These are phyloP conservation scores for Rallus limicola DNA, from an alignment of 2,113 vertebrate species.

Conservation along the genomic window DNA sequence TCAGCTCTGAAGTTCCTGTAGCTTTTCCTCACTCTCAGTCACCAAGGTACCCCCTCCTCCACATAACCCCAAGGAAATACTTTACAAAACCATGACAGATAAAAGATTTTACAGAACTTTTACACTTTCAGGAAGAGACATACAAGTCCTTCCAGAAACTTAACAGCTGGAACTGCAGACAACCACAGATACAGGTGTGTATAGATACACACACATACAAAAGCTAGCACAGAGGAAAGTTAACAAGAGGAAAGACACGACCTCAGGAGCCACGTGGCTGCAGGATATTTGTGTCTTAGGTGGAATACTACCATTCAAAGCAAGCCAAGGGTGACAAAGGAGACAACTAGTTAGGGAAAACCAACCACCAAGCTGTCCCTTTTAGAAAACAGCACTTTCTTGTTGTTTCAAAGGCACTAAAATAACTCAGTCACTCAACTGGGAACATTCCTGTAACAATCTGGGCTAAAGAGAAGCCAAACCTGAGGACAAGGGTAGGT, in stretches of 20 bases:
- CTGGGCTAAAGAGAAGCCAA: rapidly evolving
- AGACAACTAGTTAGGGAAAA: neutral
- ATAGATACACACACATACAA: neutral
- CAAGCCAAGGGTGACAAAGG: conserved; percentile 18
- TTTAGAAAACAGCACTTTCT: conserved; percentile 3
- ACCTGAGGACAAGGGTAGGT: neutral
- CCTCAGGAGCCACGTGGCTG: neutral
- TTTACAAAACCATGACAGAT: neutral
- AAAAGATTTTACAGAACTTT: neutral
- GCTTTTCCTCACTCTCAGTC: neutral
- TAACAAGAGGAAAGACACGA: neutral
- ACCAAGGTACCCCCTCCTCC: neutral
- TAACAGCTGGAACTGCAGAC: neutral
- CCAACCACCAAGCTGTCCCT: neutral
- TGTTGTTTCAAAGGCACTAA: neutral
- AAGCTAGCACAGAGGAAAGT: neutral
- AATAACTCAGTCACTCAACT: neutral
- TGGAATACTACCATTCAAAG: neutral
- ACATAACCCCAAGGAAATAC: neutral
- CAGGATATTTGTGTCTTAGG: neutral
- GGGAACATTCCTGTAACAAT: neutral
- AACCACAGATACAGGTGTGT: neutral
- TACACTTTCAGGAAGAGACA: neutral
- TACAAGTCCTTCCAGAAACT: neutral
- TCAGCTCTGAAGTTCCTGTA: neutral